Conservation (phyloP, 2,888 invertebrate genomes). For the Trichogramma dendrolimi region DNA sequence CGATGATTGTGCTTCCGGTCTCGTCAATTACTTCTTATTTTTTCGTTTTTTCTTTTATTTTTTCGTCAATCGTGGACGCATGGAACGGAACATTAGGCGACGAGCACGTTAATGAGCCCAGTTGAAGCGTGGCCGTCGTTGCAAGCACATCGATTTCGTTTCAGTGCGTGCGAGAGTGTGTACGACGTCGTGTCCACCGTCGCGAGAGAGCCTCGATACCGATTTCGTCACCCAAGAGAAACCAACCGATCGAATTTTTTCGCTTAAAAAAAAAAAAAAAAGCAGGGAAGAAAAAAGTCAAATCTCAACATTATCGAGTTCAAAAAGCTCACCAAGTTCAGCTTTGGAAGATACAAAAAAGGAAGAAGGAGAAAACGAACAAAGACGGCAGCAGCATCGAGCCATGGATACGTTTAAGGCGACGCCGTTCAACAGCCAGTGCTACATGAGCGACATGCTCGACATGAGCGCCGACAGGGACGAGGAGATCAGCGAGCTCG, state of each 20-base stretch:
- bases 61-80: neutral
- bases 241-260: neutral
- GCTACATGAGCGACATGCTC: slow-evolving; percentile 9
- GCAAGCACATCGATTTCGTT: slow-evolving; percentile 7
- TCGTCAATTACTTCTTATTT: neutral
- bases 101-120: slow-evolving; percentile 1
- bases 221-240: too few species aligned
- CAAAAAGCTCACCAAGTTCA: neutral
- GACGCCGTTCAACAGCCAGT: neutral
- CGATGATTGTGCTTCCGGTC: too few species aligned
- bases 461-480: slow-evolving; percentile 14
- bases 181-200: too few species aligned
- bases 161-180: too few species aligned
- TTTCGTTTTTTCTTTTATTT: neutral
- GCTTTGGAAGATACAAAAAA: neutral
- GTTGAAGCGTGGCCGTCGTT: slow-evolving; percentile 11
- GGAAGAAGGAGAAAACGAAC: neutral
- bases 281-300: neutral
- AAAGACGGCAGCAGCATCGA: neutral
- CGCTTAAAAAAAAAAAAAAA: neutral
- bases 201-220: too few species aligned
- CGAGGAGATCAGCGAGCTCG: neutral
- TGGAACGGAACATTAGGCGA: neutral
- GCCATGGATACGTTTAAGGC: too few species aligned
- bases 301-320: slow-evolving; percentile 4